Evolutionary conservation across 2,888 invertebrate genomes (phyloP).

Genomic region (Hipparchia sbordonii): DNA sequence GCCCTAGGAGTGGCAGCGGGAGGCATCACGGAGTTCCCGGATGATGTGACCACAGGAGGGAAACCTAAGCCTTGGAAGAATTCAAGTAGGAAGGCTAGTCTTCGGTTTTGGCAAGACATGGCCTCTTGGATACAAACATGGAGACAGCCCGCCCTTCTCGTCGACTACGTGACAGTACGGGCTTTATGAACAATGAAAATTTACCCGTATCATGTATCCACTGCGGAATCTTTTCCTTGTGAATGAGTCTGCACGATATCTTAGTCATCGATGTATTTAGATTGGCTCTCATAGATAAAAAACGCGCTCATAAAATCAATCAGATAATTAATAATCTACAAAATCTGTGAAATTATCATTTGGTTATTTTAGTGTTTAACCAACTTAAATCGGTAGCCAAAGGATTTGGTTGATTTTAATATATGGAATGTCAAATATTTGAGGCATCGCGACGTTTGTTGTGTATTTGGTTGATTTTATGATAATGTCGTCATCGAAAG

Average conservation of each 20-base stretch:
- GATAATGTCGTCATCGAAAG: no score
- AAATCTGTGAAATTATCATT: no score
- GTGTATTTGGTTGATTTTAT: no score
- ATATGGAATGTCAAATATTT: no score
- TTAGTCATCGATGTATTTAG: background rate
- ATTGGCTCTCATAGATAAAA: no score
- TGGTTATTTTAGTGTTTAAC: no score
- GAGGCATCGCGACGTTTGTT: no score
- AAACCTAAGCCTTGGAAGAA: conserved; percentile 87
- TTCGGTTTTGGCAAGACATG: conserved; percentile 84
- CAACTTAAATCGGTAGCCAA: no score
- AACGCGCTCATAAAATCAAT: no score
- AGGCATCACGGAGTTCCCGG: conserved; percentile 86
- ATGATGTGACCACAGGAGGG: conserved; percentile 66
- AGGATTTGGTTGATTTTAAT: no score
- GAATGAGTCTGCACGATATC: background rate
- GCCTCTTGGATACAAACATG: conserved; percentile 84
- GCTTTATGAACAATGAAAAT: conserved; percentile 60
- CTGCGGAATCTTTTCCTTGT: background rate
- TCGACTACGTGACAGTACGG: conserved; percentile 85
- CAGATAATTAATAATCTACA: no score
- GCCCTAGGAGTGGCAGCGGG: conserved; percentile 87
- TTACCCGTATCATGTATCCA: background rate
- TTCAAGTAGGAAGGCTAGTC: conserved; percentile 77
- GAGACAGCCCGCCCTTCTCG: conserved; percentile 75